phyloP scores from a whole-genome alignment of 2,888 invertebrate genomes.

The Steinernema carpocapsae region DNA sequence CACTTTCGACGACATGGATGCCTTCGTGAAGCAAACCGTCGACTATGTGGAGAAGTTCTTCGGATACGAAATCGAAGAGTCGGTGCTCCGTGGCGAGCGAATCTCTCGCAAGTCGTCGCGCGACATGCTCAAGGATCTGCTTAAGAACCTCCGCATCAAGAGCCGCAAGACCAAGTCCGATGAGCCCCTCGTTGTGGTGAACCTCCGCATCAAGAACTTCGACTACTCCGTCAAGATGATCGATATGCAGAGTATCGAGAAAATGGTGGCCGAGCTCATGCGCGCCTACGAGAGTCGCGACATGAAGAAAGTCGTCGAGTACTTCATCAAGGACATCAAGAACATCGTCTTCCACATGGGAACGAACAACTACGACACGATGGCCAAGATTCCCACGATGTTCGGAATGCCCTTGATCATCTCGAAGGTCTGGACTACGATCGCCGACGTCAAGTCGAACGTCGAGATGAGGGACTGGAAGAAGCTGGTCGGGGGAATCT shows the following conservation, averaged over 20 bases:
- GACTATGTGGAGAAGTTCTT: constrained; percentile 40
- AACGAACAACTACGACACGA: neutral
- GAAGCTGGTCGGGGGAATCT: neutral
- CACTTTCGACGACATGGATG: constrained; percentile 56
- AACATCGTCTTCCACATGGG: neutral
- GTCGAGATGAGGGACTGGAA: neutral
- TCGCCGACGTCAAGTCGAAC: neutral
- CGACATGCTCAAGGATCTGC: constrained; percentile 43
- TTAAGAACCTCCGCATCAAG: constrained; percentile 51
- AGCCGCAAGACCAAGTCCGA: constrained; percentile 43
- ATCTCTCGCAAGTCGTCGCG: constrained; percentile 41
- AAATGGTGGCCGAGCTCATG: neutral
- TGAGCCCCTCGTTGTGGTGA: constrained; percentile 48
- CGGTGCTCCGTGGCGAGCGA: constrained; percentile 48
- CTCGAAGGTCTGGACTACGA: neutral
- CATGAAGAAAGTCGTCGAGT: neutral
- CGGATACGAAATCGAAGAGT: constrained; percentile 38
- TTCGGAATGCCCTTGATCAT: neutral
- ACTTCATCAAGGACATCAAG: neutral
- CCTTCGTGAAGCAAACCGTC: constrained; percentile 44
- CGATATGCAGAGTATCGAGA: constrained; percentile 44
- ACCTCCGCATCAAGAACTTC: constrained; percentile 56
- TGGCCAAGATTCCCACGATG: neutral
- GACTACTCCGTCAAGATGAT: constrained; percentile 62
- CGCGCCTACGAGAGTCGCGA: neutral